Conservation (phyloP, 2,888 invertebrate genomes). For the Sturmia bella region DNA sequence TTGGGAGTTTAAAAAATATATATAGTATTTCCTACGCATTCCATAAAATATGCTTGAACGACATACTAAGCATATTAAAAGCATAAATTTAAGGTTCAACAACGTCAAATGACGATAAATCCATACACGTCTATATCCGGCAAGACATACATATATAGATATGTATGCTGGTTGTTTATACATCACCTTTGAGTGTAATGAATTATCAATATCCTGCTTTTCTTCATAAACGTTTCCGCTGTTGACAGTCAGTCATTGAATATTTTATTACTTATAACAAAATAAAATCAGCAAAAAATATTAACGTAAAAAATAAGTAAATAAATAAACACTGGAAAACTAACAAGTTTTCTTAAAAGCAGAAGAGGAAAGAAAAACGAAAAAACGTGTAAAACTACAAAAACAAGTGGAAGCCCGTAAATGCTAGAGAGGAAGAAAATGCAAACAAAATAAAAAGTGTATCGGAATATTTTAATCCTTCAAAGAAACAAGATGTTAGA, state of each 20-base stretch:
- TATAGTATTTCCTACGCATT: no score
- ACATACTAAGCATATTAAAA: constrained; percentile 57
- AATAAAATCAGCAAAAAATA: constrained; percentile 55
- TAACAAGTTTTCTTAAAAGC: background rate
- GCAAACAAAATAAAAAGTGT: background rate
- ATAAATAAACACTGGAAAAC: background rate
- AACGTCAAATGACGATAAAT: constrained; percentile 27
- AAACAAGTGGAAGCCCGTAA: background rate
- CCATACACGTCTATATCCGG: constrained; percentile 14
- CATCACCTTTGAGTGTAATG: background rate
- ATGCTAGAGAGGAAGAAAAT: background rate
- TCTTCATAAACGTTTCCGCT: constrained; percentile 11
- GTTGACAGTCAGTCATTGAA: constrained; percentile 31
- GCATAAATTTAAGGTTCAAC: constrained; percentile 57
- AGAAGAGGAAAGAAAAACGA: background rate
- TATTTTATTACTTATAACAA: constrained; percentile 51
- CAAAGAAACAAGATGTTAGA: constrained; percentile 24
- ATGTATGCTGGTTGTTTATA: constrained; percentile 6
- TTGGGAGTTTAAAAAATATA: no score
- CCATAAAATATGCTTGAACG: constrained; percentile 53
- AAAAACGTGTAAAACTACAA: constrained; percentile 27
- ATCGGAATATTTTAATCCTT: constrained; percentile 48
- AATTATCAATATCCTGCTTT: background rate
- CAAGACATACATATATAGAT: background rate
- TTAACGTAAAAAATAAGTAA: background rate